Conservation (phyloP, 1,140 invertebrate genomes). For the Aethina tumida region DNA sequence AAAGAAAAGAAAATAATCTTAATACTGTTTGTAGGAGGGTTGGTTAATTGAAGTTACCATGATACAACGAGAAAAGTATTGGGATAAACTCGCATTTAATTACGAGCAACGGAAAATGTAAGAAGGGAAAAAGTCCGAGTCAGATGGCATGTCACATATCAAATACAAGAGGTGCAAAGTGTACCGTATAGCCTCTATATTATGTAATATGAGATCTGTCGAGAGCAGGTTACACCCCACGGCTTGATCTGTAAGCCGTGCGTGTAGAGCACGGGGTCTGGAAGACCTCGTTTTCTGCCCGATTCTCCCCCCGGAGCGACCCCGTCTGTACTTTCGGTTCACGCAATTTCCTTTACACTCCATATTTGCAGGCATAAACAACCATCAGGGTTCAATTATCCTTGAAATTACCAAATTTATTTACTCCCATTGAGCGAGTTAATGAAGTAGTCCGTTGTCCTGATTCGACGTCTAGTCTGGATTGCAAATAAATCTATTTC, state of each 20-base stretch:
- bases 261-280: conserved; percentile 8
- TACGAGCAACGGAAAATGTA: too few relatives aligned
- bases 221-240: conserved; percentile 14
- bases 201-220: conserved; percentile 19
- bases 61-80: too few relatives aligned
- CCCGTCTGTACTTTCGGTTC: conserved; percentile 4
- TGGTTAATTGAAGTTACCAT: too few relatives aligned
- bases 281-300: conserved; percentile 5
- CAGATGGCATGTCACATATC: too few relatives aligned
- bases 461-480: too few relatives aligned
- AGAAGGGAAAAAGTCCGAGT: too few relatives aligned
- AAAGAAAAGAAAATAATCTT: too few relatives aligned
- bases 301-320: conserved; percentile 2
- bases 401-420: conserved; percentile 19
- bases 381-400: conserved; percentile 19
- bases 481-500: too few relatives aligned
- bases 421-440: too few relatives aligned
- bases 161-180: conserved; percentile 14
- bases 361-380: conserved; percentile 17
- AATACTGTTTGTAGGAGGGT: too few relatives aligned
- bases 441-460: too few relatives aligned
- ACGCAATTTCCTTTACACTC: conserved; percentile 16
- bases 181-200: conserved; percentile 11
- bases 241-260: conserved; percentile 9
- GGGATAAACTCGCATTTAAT: too few relatives aligned